These are phyloP conservation scores for Meta bourneti DNA, from an alignment of 2,888 invertebrate species.

Conservation along the genomic window DNA sequence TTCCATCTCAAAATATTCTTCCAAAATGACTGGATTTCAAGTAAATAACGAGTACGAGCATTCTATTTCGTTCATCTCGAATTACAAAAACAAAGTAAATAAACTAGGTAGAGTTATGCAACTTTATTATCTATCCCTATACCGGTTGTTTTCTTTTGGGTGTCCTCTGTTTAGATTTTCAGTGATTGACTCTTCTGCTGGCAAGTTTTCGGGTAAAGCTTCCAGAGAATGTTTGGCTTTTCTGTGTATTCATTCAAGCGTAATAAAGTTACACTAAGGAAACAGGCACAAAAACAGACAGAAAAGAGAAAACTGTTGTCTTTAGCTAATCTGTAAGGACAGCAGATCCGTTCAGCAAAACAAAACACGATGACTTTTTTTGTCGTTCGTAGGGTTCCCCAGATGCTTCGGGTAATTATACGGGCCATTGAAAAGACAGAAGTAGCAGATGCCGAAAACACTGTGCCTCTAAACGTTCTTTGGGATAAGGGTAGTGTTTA, in stretches of 20 bases:
- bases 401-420: conserved; percentile 61
- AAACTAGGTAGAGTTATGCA: too few relatives aligned
- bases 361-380: conserved; percentile 19
- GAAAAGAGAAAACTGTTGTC: neutral
- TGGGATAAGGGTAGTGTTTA: conserved; percentile 16
- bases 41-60: too few relatives aligned
- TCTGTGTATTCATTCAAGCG: conserved; percentile 4
- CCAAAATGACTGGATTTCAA: too few relatives aligned
- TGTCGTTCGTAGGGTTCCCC: conserved; percentile 22
- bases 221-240: neutral
- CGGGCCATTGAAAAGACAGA: conserved; percentile 59
- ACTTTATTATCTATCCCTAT: too few relatives aligned
- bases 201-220: neutral
- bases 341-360: neutral
- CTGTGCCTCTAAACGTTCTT: conserved; percentile 7
- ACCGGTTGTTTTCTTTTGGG: too few relatives aligned
- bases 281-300: neutral
- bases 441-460: conserved; percentile 45
- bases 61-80: too few relatives aligned
- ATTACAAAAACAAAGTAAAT: too few relatives aligned
- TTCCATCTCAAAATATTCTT: too few relatives aligned
- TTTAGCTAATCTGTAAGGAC: conserved; percentile 34
- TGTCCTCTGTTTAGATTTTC: too few relatives aligned
- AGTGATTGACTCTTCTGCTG: too few relatives aligned
- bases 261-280: conserved; percentile 19